A percentile compares a stretch with the other conserved stretches of the same genome.
Conservation (phyloP, 1,140 invertebrate species). For the Ladona fulva region DNA sequence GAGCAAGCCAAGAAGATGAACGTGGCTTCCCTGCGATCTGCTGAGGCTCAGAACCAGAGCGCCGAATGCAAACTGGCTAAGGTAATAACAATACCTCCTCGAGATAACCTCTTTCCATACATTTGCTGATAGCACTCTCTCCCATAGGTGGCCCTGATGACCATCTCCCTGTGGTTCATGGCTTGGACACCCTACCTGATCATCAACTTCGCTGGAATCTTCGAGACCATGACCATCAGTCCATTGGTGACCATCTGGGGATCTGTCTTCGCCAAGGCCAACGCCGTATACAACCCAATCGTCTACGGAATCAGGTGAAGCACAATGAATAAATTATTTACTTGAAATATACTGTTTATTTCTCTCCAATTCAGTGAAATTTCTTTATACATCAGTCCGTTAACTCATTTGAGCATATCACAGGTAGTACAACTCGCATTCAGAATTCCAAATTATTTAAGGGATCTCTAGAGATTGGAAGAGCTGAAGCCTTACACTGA, state of each 20-base stretch:
- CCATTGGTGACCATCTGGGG: slow-evolving; percentile 57
- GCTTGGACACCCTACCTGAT: slow-evolving; percentile 66
- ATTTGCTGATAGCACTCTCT: too few relatives aligned
- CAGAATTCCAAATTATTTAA: too few relatives aligned
- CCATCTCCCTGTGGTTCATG: slow-evolving; percentile 64
- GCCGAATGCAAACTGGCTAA: slow-evolving; percentile 30
- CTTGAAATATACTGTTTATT: too few relatives aligned
- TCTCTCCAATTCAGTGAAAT: too few relatives aligned
- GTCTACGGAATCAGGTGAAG: slow-evolving; percentile 51
- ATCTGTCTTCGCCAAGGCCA: slow-evolving; percentile 56
- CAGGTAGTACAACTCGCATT: too few relatives aligned
- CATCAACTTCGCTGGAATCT: slow-evolving; percentile 60
- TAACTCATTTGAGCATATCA: too few relatives aligned
- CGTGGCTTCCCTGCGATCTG: slow-evolving; percentile 31
- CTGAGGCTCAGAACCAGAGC: slow-evolving; percentile 30
- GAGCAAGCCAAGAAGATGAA: slow-evolving; percentile 34
- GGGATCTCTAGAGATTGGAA: too few relatives aligned
- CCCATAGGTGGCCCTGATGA: slow-evolving; percentile 56
- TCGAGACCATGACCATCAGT: slow-evolving; percentile 48
- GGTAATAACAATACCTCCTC: slow-evolving; percentile 16
- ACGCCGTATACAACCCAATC: slow-evolving; percentile 58
- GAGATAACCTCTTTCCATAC: background rate
- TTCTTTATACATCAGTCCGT: too few relatives aligned
- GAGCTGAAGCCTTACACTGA: too few relatives aligned
- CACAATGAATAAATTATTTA: too few relatives aligned